Evolutionary conservation across 2,888 invertebrate genomes (phyloP).

Genomic region (Labia minor): DNA sequence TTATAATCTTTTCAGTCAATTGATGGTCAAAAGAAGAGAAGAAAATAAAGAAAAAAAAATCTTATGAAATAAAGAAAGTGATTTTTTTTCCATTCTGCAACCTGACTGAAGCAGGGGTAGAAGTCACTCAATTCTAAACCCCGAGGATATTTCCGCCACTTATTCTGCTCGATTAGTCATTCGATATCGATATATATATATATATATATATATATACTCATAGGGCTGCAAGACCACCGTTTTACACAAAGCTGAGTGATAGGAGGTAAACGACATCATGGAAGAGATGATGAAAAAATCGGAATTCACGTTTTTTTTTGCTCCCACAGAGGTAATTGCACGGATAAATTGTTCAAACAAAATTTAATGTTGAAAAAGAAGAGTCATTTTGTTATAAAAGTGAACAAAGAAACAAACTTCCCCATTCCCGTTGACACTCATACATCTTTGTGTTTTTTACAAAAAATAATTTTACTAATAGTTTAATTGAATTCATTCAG

Average conservation of each 20-base stretch:
- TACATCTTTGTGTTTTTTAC: too few species aligned
- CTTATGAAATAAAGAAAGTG: not conserved
- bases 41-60: not conserved
- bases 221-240: not conserved
- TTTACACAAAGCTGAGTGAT: not conserved
- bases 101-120: not conserved
- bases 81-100: not conserved
- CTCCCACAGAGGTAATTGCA: not conserved
- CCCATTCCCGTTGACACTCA: too few species aligned
- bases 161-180: slow-evolving; percentile 7
- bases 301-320: not conserved
- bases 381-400: too few species aligned
- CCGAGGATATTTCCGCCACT: not conserved
- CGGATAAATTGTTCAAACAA: not conserved
- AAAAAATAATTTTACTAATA: too few species aligned
- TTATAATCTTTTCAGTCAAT: too few species aligned
- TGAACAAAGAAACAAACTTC: too few species aligned
- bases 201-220: too few species aligned
- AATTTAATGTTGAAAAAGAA: not conserved
- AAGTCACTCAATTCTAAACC: not conserved
- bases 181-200: slow-evolving; percentile 8
- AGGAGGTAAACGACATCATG: not conserved
- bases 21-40: too few species aligned
- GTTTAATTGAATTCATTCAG: too few species aligned
- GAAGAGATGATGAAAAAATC: not conserved